Conservation (phyloP, 2,113 vertebrate genomes). For the Chamaetylas fuelleborni region DNA sequence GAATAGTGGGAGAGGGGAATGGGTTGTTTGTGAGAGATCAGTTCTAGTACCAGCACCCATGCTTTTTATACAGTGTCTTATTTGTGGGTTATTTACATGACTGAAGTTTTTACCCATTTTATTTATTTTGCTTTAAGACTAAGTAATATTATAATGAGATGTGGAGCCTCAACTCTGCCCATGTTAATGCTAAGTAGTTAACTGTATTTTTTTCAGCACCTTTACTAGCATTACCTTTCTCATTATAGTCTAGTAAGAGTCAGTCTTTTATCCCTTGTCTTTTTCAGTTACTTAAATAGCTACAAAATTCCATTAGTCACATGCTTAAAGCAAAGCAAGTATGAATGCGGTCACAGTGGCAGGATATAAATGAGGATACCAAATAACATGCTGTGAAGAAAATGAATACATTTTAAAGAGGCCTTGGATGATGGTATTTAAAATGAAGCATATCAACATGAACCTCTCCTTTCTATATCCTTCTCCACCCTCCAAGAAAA, state of each 20-base stretch:
- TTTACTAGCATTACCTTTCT: background rate
- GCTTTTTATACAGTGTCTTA: background rate
- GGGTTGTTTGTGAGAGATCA: background rate
- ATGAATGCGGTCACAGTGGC: background rate
- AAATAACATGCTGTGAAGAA: background rate
- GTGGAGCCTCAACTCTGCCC: background rate
- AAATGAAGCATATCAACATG: background rate
- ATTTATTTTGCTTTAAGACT: background rate
- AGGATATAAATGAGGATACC: background rate
- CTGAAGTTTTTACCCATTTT: background rate
- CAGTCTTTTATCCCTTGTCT: background rate
- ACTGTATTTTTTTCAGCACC: background rate
- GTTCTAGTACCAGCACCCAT: fast-evolving
- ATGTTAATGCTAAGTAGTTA: background rate
- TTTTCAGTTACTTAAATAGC: background rate
- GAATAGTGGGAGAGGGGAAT: background rate
- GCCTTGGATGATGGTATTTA: background rate
- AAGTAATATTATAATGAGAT: background rate
- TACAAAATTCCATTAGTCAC: background rate
- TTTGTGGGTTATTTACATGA: background rate
- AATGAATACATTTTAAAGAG: background rate
- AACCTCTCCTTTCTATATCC: background rate
- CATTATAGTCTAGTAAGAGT: background rate
- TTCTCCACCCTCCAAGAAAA: background rate
- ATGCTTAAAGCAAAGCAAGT: background rate